Conservation (phyloP, 2,888 invertebrate genomes). For the Smittia aterrima region DNA sequence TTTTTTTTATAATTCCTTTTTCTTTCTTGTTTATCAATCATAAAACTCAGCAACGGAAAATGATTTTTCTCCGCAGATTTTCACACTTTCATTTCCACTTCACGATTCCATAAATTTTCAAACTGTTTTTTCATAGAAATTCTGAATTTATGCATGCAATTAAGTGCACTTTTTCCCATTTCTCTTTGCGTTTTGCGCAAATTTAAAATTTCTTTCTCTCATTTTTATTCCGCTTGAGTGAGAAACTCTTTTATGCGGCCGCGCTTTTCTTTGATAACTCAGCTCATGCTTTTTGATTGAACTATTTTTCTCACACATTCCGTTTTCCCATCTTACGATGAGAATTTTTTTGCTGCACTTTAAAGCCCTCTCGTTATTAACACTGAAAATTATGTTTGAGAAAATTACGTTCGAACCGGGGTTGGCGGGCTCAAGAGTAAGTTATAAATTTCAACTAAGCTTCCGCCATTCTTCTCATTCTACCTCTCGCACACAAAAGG, state of each 20-base stretch:
- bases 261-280: not conserved
- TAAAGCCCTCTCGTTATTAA: not conserved
- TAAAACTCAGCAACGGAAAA: not conserved
- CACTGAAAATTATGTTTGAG: not conserved
- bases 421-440: not conserved
- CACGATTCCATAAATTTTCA: not conserved
- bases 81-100: not conserved
- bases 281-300: not conserved
- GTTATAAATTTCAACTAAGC: constrained; percentile 1
- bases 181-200: not conserved
- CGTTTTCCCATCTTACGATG: not conserved
- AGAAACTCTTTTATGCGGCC: not conserved
- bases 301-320: not conserved
- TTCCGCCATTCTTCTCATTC: not conserved
- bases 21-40: not conserved
- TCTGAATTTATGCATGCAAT: not conserved
- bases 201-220: not conserved
- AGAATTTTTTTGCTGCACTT: not conserved
- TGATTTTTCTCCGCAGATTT: not conserved
- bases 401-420: too few species aligned
- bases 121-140: not conserved
- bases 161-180: not conserved
- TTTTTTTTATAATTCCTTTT: not conserved
- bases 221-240: not conserved
- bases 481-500: not conserved